Evolutionary conservation across 2,797 vertebrate species (phyloP).

Genomic region (Eulemur albifrons): DNA sequence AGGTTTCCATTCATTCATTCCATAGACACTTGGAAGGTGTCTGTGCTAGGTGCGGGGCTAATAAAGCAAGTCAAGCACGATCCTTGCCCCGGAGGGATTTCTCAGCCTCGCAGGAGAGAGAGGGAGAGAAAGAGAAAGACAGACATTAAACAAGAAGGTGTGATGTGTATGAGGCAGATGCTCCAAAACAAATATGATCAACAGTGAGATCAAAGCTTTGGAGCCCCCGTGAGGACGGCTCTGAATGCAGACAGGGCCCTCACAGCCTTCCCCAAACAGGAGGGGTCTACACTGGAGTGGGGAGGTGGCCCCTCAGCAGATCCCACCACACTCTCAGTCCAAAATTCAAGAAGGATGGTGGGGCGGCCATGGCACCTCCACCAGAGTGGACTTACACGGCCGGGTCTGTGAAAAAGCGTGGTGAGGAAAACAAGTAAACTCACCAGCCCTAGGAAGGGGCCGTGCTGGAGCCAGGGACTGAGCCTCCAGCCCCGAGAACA

Average conservation of each 20-base stretch:
- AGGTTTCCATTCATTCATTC: neutral
- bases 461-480: accelerated
- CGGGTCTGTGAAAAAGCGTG: accelerated
- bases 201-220: neutral
- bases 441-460: no score
- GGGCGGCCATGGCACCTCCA: accelerated
- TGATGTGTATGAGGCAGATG: accelerated
- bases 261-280: neutral
- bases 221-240: neutral
- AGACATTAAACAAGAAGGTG: neutral
- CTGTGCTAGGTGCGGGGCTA: neutral
- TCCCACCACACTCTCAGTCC: neutral
- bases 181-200: neutral
- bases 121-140: neutral
- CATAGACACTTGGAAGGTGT: no score
- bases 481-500: accelerated
- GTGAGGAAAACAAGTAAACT: neutral
- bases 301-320: neutral
- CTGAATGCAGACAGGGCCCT: neutral
- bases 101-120: no score
- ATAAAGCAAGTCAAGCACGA: accelerated
- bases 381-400: accelerated
- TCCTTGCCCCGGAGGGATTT: neutral
- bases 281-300: no score
- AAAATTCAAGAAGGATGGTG: neutral